Conservation (phyloP, 2,113 vertebrate genomes). For the Mola mola region DNA sequence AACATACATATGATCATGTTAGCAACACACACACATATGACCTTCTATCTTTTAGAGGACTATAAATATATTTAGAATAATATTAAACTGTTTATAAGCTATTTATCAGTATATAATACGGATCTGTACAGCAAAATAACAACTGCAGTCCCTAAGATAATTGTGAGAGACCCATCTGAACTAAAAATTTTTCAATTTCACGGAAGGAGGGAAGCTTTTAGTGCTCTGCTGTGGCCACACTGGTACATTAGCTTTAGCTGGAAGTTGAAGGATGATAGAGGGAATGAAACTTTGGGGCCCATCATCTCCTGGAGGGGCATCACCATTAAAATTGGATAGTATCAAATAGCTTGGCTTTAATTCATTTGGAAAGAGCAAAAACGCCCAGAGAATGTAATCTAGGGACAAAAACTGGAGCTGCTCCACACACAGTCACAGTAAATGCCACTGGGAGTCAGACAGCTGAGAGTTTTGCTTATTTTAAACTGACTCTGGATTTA, state of each 20-base stretch:
- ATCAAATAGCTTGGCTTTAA: constrained; percentile 6
- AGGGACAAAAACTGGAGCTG: constrained; percentile 13
- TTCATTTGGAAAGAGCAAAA: constrained; percentile 1
- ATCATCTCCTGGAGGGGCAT: not conserved
- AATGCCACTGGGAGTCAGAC: constrained; percentile 3
- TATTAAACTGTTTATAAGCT: too few species aligned
- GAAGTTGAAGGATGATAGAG: constrained; percentile 9
- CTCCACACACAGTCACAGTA: not conserved
- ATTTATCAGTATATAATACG: not conserved
- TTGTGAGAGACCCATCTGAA: not conserved
- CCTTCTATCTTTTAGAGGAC: constrained; percentile 46
- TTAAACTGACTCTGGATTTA: not conserved
- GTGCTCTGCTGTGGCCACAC: not conserved
- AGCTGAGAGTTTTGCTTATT: too few species aligned
- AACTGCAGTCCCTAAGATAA: not conserved
- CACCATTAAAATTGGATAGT: not conserved
- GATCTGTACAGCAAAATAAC: not conserved
- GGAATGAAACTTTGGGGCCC: not conserved
- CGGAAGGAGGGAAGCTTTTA: not conserved
- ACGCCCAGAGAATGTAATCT: constrained; percentile 8
- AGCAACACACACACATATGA: not conserved
- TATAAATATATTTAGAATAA: not conserved
- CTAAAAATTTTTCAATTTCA: not conserved
- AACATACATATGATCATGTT: constrained; percentile 11
- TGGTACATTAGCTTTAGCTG: not conserved